Base-by-base conservation (phyloP, 2,888 invertebrate species). In the Silvanus unidentatus region DNA sequence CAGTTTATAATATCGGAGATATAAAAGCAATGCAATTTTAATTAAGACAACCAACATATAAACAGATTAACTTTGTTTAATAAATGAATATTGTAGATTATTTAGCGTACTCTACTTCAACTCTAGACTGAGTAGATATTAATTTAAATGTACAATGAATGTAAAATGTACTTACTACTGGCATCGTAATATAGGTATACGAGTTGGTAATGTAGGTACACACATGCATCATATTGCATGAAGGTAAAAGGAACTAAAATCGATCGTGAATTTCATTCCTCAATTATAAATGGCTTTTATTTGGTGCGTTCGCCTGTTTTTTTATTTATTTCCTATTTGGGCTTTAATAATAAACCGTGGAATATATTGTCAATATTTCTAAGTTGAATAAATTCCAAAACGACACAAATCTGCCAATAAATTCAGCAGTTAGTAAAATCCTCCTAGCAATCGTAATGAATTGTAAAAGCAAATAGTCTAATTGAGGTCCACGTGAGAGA, bases 371-470 rank as follows among this genome's bases (percentile, higher is more conserved):
- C 63, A 53, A 67, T 67, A 68, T 64, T 67, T 68, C 64, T 64
- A 65, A 64, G 63, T 62, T 64, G 60, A 60, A 68, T 68, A 66
- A 64, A 66, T 68, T 63, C 59, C 57, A 22, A 22, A 22, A 62
- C 52, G 55, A 59, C 65, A 64, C 66, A 69, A 69, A 69, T 68
- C 67, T 68, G 52, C 62, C 65, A 61, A 69, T 70, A 70, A 70
- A 70, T 70, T 64, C 60, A 64, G 62, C 68, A 67, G 69, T 70
- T 69, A 66, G 69, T 68, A 69, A 70, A 70, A 70, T 69, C 69
- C 69, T 66, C 66, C 61, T 64, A 62, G 60, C 60, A 60, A 54
- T 58, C 55, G 62, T 65, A 68, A 69, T 66, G 66, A 69, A 68
- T 68, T 67, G 37, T 37, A 62, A 68, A 68, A 66, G 68, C 69